Conservation (phyloP, 2,797 vertebrate genomes). For the Falco concolor region DNA sequence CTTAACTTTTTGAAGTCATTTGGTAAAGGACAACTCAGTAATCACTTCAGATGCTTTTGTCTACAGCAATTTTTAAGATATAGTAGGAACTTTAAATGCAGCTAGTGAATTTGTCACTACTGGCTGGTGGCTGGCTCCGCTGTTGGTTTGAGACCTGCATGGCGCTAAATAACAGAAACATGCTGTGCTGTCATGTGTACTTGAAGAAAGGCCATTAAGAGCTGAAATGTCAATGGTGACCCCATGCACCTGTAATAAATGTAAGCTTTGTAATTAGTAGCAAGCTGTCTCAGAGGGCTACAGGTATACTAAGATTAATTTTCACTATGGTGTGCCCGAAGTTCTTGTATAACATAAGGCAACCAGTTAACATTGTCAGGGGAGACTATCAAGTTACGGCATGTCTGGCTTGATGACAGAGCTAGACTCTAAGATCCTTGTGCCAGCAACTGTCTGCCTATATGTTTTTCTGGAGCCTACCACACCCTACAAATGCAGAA, state of each 20-base stretch:
- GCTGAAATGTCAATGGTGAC: slow-evolving; percentile 33
- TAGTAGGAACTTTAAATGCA: background rate
- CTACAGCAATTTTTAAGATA: background rate
- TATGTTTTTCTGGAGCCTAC: background rate
- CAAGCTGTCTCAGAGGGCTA: slow-evolving; percentile 14
- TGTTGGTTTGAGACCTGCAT: background rate
- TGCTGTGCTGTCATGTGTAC: slow-evolving; percentile 10
- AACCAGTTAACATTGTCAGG: background rate
- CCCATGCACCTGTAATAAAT: slow-evolving; percentile 47
- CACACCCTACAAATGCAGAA: background rate
- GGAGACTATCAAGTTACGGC: background rate
- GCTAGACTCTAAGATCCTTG: background rate
- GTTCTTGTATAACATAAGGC: background rate
- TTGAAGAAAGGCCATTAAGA: slow-evolving; percentile 22
- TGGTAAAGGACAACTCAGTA: background rate
- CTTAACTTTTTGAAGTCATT: background rate
- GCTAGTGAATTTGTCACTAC: background rate
- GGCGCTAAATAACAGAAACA: background rate
- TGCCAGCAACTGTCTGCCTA: background rate
- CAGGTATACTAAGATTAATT: slow-evolving; percentile 37
- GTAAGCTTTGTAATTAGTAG: slow-evolving; percentile 51
- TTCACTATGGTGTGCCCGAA: background rate
- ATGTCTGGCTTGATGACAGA: background rate
- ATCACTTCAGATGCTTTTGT: background rate
- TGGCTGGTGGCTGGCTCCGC: background rate